These are phyloP conservation scores for Yasuhikotakia modesta DNA, from an alignment of 2,797 vertebrate genomes.

Conservation along the genomic window DNA sequence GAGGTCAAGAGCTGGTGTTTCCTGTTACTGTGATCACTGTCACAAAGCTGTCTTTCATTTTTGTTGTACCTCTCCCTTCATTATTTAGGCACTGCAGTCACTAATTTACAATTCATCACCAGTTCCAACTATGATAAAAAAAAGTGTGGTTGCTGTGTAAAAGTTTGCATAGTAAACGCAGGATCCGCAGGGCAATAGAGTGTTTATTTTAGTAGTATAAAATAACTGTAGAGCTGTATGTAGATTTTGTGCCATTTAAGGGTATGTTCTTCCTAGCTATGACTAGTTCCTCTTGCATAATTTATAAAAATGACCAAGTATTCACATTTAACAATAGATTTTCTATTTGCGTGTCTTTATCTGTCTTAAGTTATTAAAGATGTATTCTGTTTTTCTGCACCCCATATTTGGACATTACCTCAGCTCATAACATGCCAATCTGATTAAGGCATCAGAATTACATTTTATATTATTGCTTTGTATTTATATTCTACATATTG, in stretches of 20 bases:
- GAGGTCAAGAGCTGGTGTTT: slow-evolving; percentile 28
- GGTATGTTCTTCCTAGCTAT: slow-evolving; percentile 31
- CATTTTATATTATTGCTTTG: too few species aligned
- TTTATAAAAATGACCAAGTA: neutral
- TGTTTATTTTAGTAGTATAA: slow-evolving; percentile 9
- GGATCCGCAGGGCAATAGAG: slow-evolving; percentile 18
- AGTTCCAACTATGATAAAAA: neutral
- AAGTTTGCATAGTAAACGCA: neutral
- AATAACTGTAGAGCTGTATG: slow-evolving; percentile 4
- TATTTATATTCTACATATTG: neutral
- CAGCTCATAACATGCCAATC: neutral
- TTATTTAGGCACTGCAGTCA: slow-evolving; percentile 30
- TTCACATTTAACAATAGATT: neutral
- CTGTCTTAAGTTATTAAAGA: neutral
- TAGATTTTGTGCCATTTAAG: slow-evolving; percentile 15
- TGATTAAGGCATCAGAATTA: too few species aligned
- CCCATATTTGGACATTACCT: neutral
- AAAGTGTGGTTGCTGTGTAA: slow-evolving; percentile 5
- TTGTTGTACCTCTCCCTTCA: slow-evolving; percentile 33
- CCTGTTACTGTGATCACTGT: slow-evolving; percentile 26
- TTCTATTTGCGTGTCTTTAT: neutral
- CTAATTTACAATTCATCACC: neutral
- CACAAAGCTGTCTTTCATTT: slow-evolving; percentile 38
- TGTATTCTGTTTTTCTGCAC: neutral
- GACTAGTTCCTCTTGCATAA: slow-evolving; percentile 19